Conservation (phyloP, 2,888 invertebrate genomes). For the Thyatira batis region DNA sequence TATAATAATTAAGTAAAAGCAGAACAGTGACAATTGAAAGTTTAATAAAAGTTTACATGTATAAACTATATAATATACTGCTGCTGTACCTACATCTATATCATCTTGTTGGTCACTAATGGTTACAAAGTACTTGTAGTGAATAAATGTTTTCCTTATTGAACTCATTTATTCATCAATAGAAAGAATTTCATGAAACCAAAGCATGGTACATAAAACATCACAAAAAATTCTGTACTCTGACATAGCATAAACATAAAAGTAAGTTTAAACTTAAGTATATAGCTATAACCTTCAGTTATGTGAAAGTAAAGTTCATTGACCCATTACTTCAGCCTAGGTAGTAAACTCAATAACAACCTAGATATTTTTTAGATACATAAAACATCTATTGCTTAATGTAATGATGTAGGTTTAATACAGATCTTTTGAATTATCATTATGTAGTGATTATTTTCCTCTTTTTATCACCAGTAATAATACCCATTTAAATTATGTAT, state of each 20-base stretch:
- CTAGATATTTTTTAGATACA: slow-evolving; percentile 3
- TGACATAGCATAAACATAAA: background rate
- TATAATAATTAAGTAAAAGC: too few species aligned
- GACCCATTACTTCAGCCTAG: slow-evolving; percentile 50
- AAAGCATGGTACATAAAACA: too few species aligned
- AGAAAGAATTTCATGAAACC: background rate
- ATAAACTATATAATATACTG: background rate
- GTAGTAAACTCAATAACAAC: slow-evolving; percentile 32
- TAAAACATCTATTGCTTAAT: slow-evolving; percentile 15
- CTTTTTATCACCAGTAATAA: slow-evolving; percentile 24
- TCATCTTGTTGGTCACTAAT: background rate
- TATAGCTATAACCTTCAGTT: slow-evolving; percentile 43
- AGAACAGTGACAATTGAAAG: background rate
- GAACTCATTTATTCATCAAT: background rate
- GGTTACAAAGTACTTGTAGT: background rate
- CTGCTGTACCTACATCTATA: too few species aligned
- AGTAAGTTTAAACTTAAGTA: background rate
- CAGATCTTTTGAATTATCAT: slow-evolving; percentile 10
- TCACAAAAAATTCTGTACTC: too few species aligned
- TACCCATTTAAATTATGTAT: background rate
- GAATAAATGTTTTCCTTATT: background rate
- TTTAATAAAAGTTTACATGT: too few species aligned
- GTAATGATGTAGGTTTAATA: slow-evolving; percentile 10
- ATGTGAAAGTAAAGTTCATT: slow-evolving; percentile 66
- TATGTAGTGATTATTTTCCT: slow-evolving; percentile 28